Conservation (phyloP, 2,797 vertebrate genomes). For the Eremophila alpestris region DNA sequence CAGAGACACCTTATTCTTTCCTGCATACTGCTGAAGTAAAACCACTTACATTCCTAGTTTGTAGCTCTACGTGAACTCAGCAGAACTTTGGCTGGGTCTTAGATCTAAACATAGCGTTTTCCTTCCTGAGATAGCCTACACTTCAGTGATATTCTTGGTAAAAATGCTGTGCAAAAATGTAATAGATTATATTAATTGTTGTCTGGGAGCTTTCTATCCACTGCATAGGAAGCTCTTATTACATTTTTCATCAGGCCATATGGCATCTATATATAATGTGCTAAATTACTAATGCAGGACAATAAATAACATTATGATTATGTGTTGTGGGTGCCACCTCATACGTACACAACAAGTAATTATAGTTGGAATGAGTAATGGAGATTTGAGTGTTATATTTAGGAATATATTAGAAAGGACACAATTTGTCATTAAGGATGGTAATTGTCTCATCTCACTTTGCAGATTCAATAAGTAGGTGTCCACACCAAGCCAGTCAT, state of each 20-base stretch:
- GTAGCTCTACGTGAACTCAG: neutral
- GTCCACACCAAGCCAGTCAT: constrained; percentile 29
- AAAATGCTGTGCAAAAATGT: neutral
- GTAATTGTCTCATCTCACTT: constrained; percentile 44
- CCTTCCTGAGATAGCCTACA: neutral
- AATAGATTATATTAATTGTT: neutral
- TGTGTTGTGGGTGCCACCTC: constrained; percentile 3
- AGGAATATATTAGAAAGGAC: constrained; percentile 29
- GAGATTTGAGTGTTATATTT: neutral
- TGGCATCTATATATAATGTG: constrained; percentile 26
- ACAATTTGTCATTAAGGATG: constrained; percentile 28
- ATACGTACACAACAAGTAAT: constrained; percentile 22
- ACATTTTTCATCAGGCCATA: neutral
- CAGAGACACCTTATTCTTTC: neutral
- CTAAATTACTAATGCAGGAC: constrained; percentile 42
- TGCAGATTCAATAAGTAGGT: neutral
- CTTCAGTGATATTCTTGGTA: neutral
- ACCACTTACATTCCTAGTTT: neutral
- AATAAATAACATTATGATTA: constrained; percentile 50
- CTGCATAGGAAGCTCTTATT: neutral
- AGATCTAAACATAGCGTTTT: constrained; percentile 29
- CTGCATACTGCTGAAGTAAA: neutral
- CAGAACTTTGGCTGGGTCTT: neutral
- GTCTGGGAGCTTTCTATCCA: neutral
- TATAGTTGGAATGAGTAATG: constrained; percentile 35